Conservation (phyloP, 2,888 invertebrate genomes). For the Orthosia gothica region DNA sequence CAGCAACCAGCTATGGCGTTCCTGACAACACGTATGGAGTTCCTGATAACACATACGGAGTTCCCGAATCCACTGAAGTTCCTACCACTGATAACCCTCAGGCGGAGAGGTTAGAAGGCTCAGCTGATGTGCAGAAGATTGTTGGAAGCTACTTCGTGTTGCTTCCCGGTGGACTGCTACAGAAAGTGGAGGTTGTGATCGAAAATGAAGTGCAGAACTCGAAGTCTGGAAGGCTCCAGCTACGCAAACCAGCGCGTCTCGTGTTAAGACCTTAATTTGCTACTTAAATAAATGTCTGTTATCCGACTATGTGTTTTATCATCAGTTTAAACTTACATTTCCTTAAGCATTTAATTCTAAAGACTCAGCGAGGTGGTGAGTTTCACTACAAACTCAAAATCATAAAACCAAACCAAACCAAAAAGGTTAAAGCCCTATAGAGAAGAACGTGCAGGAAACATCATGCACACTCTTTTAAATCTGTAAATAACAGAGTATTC, state of each 20-base stretch:
- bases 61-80: conserved; percentile 79
- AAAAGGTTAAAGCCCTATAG: too few relatives aligned
- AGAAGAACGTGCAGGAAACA: too few relatives aligned
- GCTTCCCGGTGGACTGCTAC: conserved; percentile 92
- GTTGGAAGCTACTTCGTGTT: conserved; percentile 92
- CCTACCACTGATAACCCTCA: conserved; percentile 83
- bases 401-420: too few relatives aligned
- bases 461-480: too few relatives aligned
- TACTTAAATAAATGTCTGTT: too few relatives aligned
- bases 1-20: conserved; percentile 80
- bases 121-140: conserved; percentile 88
- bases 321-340: too few relatives aligned
- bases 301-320: too few relatives aligned
- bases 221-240: conserved; percentile 92
- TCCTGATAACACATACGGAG: too few relatives aligned
- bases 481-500: too few relatives aligned
- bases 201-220: conserved; percentile 90
- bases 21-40: conserved; percentile 78
- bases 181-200: conserved; percentile 92
- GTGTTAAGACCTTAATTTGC: conserved; percentile 78
- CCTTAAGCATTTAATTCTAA: too few relatives aligned
- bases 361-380: too few relatives aligned
- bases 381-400: too few relatives aligned
- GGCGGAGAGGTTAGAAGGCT: conserved; percentile 82
- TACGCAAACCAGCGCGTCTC: conserved; percentile 84